Conservation (phyloP, 2,113 vertebrate genomes). For the Tragelaphus strepsiceros region DNA sequence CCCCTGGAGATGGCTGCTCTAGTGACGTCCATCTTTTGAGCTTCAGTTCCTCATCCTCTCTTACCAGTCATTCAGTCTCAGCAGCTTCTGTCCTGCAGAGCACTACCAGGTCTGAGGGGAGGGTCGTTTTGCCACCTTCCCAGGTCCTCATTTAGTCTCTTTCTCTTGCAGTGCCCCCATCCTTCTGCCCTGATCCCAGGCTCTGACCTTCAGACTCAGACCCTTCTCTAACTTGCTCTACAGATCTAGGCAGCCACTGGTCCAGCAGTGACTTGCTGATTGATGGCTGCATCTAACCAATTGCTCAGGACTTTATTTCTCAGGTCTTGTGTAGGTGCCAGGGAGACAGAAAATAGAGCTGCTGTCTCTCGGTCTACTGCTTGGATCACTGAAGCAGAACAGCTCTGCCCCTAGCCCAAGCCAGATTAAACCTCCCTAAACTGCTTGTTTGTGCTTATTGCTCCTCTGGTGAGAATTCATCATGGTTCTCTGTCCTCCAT, state of each 20-base stretch:
- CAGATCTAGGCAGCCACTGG: background rate
- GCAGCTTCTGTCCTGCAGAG: background rate
- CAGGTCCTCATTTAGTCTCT: background rate
- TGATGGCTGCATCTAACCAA: background rate
- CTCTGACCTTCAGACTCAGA: background rate
- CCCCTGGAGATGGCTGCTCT: background rate
- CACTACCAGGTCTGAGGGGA: background rate
- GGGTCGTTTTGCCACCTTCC: background rate
- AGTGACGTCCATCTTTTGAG: background rate
- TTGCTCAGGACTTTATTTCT: background rate
- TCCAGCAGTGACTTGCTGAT: background rate
- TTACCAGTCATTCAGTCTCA: background rate
- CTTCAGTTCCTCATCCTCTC: background rate
- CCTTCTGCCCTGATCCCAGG: background rate
- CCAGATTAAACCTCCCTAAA: background rate
- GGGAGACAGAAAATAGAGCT: conserved; percentile 33
- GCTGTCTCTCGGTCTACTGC: background rate
- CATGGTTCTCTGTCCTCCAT: background rate
- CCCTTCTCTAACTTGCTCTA: background rate
- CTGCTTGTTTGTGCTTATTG: background rate
- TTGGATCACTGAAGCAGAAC: conserved; percentile 32
- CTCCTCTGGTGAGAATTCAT: background rate
- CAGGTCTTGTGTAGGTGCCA: background rate
- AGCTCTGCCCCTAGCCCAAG: background rate
- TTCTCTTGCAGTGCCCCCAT: background rate